Evolutionary conservation across 2,113 vertebrate species (phyloP).

Genomic region (Rhinoderma darwinii): DNA sequence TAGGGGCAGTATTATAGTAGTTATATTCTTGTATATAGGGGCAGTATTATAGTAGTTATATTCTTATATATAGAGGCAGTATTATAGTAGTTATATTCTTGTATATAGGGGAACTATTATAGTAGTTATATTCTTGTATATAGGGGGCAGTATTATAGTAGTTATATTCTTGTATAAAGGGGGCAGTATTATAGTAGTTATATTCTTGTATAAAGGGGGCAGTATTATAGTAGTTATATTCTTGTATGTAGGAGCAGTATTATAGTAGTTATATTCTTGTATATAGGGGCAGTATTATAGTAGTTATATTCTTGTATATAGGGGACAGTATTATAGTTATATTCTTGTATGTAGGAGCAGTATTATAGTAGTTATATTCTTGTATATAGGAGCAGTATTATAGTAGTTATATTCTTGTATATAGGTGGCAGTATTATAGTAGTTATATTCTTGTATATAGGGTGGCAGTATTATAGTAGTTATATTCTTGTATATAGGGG

Average conservation of each 20-base stretch:
- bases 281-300: too few species aligned
- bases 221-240: constrained; percentile 5
- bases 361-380: background rate
- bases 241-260: background rate
- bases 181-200: background rate
- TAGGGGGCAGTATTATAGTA: too few species aligned
- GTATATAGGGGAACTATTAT: too few species aligned
- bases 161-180: background rate
- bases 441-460: background rate
- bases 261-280: background rate
- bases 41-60: too few species aligned
- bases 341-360: background rate
- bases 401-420: background rate
- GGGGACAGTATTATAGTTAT: background rate
- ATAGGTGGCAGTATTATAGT: background rate
- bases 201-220: background rate
- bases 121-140: too few species aligned
- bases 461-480: background rate
- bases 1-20: too few species aligned
- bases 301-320: background rate
- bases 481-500: background rate
- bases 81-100: too few species aligned
- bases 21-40: too few species aligned
- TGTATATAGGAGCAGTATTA: background rate
- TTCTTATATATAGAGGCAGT: too few species aligned